Evolutionary conservation across 2,888 invertebrate species (phyloP).

Genomic region (Cephus sareptanus): DNA sequence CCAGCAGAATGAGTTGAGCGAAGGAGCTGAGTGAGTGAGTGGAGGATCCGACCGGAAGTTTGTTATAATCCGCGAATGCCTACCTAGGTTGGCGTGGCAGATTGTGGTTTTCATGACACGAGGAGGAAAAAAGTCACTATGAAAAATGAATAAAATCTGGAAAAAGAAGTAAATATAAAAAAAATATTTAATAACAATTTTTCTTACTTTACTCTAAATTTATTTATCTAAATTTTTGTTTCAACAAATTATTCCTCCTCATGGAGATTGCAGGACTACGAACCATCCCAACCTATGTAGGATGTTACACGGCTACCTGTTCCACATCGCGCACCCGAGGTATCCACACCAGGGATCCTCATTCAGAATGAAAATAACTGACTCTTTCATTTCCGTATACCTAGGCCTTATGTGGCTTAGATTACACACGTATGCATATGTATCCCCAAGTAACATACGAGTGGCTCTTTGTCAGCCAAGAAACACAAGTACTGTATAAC

Average conservation of each 20-base stretch:
- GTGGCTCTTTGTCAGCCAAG: no score
- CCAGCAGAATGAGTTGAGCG: conserved; percentile 39
- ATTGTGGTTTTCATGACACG: neutral
- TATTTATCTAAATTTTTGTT: no score
- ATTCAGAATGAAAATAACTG: conserved; percentile 9
- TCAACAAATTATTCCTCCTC: no score
- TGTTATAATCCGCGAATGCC: conserved; percentile 44
- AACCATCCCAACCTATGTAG: no score
- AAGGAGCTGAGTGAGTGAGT: conserved; percentile 21
- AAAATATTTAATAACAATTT: neutral
- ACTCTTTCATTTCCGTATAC: neutral
- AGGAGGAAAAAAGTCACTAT: neutral
- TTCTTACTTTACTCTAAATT: no score
- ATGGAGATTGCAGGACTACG: no score
- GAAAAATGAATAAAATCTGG: neutral
- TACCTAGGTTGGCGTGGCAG: conserved; percentile 20
- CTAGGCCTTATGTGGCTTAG: no score
- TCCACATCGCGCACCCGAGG: conserved; percentile 30
- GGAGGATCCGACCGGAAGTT: conserved; percentile 33
- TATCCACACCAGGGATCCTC: conserved; percentile 28
- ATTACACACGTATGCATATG: no score
- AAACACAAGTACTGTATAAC: no score
- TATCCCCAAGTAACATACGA: no score
- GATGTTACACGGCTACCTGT: conserved; percentile 23
- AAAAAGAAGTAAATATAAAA: neutral